phyloP scores from a whole-genome alignment of 2,888 invertebrate genomes.

The Drosophila engyochracea region DNA sequence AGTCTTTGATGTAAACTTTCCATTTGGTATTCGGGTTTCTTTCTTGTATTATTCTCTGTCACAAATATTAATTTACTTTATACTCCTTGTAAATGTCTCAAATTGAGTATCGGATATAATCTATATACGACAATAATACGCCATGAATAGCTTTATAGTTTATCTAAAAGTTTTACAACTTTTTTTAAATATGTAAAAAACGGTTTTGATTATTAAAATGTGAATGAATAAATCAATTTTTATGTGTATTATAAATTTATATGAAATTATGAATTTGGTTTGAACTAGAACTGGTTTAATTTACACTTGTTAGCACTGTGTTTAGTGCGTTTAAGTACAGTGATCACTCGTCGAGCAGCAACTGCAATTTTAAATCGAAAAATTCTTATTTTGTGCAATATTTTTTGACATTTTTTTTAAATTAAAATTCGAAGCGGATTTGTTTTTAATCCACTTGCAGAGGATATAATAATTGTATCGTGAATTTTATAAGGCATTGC shows the following conservation, averaged over 20 bases:
- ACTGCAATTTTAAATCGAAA: background rate
- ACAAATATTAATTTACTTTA: constrained; percentile 24
- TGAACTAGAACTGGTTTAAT: background rate
- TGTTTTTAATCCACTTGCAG: background rate
- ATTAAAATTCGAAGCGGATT: background rate
- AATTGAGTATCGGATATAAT: background rate
- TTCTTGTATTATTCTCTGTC: constrained; percentile 37
- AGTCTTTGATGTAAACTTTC: background rate
- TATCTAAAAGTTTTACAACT: background rate
- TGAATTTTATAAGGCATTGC: background rate
- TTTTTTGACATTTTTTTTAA: background rate
- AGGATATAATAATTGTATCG: background rate
- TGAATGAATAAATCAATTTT: background rate
- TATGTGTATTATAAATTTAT: background rate
- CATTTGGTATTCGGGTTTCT: background rate
- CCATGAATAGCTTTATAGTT: background rate
- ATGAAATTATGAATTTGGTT: accelerated
- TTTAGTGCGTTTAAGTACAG: background rate
- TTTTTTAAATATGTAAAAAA: background rate
- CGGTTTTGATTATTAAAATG: background rate
- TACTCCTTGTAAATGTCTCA: background rate
- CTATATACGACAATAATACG: background rate
- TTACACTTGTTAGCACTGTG: background rate
- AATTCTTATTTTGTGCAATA: background rate
- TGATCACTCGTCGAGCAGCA: background rate